phyloP scores from a whole-genome alignment of 1,140 invertebrate genomes.

The Halictus rubicundus region DNA sequence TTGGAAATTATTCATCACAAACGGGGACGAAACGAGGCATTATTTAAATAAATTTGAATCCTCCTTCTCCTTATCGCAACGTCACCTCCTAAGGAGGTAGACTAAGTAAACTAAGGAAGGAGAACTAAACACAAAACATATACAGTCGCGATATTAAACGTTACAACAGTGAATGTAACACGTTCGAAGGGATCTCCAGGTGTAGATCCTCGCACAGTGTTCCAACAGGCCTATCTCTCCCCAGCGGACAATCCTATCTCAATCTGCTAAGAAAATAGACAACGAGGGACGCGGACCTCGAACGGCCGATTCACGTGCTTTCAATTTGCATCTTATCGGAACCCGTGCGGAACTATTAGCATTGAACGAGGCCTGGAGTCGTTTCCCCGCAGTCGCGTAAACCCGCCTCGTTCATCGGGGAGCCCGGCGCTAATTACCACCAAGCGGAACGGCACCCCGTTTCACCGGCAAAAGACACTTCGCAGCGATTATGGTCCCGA shows the following conservation, averaged over 20 bases:
- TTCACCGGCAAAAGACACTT: too few species aligned
- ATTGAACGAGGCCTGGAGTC: too few species aligned
- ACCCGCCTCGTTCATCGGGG: background rate
- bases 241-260: background rate
- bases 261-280: constrained; percentile 12
- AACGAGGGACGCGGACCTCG: background rate
- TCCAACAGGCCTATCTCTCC: background rate
- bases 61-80: too few species aligned
- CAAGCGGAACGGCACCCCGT: background rate
- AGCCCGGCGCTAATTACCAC: background rate
- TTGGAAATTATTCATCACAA: too few species aligned
- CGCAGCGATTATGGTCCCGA: too few species aligned
- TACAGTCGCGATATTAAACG: too few species aligned
- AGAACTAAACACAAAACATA: too few species aligned
- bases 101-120: too few species aligned
- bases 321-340: constrained; percentile 15
- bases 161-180: background rate
- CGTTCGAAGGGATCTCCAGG: background rate
- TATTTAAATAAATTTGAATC: too few species aligned
- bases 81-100: too few species aligned
- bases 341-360: background rate
- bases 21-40: too few species aligned
- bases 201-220: background rate
- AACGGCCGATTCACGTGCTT: background rate
- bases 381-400: background rate